Evolutionary conservation across 64 coral and sea anemone species (phyloP).

Genomic region (Porites australiensis): DNA sequence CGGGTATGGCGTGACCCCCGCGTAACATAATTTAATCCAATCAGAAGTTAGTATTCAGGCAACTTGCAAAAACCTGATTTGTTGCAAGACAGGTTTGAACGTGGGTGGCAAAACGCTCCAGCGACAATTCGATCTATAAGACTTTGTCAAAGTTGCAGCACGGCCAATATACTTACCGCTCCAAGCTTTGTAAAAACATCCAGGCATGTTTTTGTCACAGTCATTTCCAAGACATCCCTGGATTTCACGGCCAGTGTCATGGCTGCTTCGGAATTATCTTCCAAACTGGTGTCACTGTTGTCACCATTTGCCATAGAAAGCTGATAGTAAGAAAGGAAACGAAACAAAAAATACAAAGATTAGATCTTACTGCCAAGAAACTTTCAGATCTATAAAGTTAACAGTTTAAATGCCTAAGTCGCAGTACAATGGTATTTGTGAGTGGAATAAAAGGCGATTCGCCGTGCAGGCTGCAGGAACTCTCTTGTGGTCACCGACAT

Average conservation of each 20-base stretch:
- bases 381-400: too few relatives aligned
- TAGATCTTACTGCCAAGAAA: too few relatives aligned
- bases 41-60: too few relatives aligned
- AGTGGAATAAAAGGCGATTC: too few relatives aligned
- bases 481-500: too few relatives aligned
- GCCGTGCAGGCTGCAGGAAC: too few relatives aligned
- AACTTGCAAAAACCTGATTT: too few relatives aligned
- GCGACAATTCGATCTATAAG: neutral
- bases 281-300: slow-evolving; percentile 21
- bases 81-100: too few relatives aligned
- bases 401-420: too few relatives aligned
- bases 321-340: neutral
- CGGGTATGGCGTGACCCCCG: too few relatives aligned
- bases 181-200: slow-evolving; percentile 94
- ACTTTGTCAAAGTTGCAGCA: neutral
- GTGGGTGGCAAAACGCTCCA: neutral
- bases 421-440: too few relatives aligned
- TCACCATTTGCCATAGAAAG: slow-evolving; percentile 13
- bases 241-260: slow-evolving; percentile 84
- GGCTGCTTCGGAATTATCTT: slow-evolving; percentile 78
- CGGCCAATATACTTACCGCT: slow-evolving; percentile 49
- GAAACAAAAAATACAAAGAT: neutral
- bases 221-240: slow-evolving; percentile 83
- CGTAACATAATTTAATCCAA: too few relatives aligned
- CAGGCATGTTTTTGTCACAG: slow-evolving; percentile 89